A percentile compares a stretch with the other conserved stretches of the same genome.
Conservation (phyloP, 2,797 vertebrate species). For the Tamandua tetradactyla region DNA sequence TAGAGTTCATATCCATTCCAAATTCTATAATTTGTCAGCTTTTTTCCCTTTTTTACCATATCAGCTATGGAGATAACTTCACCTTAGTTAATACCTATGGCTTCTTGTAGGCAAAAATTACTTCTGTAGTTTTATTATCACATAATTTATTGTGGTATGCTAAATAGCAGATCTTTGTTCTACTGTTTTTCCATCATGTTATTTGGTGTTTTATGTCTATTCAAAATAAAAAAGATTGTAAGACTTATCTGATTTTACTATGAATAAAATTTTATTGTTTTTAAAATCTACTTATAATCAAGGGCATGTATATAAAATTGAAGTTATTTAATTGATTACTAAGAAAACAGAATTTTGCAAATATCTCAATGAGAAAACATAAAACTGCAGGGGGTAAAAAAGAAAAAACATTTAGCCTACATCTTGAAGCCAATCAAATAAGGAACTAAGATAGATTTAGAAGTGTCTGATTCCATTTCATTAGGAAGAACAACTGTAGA, state of each 20-base stretch:
- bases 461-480: constrained; percentile 46
- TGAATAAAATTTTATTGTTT: constrained; percentile 34
- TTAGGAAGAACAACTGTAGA: constrained; percentile 19
- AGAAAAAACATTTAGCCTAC: not conserved
- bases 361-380: constrained; percentile 29
- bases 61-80: constrained; percentile 47
- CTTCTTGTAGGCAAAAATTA: constrained; percentile 54
- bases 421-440: constrained; percentile 47
- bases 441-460: not conserved
- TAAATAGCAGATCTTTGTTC: constrained; percentile 63
- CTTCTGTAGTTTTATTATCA: constrained; percentile 59
- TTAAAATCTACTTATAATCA: constrained; percentile 32
- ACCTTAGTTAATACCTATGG: constrained; percentile 51
- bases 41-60: constrained; percentile 30
- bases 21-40: constrained; percentile 50
- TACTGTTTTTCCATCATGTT: constrained; percentile 15
- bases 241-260: not conserved
- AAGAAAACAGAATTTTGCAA: not conserved
- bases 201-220: constrained; percentile 14
- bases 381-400: not conserved
- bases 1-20: constrained; percentile 56
- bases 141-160: constrained; percentile 60
- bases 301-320: not conserved
- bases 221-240: constrained; percentile 35
- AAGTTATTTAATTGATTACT: not conserved